phyloP scores from a whole-genome alignment of 2,888 invertebrate genomes.

The Hanleya hanleyi region DNA sequence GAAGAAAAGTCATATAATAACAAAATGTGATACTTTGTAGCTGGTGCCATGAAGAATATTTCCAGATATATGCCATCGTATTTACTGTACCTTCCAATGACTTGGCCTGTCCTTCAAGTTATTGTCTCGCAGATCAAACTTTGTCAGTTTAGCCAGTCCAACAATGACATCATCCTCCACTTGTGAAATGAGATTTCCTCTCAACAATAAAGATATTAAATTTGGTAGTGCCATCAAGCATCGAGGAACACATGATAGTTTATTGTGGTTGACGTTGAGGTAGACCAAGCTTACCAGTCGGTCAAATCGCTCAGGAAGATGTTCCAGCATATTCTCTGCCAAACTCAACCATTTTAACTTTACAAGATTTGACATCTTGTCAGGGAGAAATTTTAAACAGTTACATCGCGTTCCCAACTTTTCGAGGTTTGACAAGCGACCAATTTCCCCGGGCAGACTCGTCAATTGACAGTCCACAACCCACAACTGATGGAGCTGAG shows the following conservation, averaged over 20 bases:
- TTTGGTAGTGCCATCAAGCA: conserved; percentile 52
- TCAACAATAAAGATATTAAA: conserved; percentile 55
- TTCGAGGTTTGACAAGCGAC: conserved; percentile 51
- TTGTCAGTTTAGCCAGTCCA: conserved; percentile 58
- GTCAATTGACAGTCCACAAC: conserved; percentile 59
- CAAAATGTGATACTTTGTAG: no score
- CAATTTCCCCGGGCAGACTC: conserved; percentile 58
- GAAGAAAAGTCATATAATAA: no score
- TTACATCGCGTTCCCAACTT: conserved; percentile 63
- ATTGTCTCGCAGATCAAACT: conserved; percentile 68
- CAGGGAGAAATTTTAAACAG: conserved; percentile 53
- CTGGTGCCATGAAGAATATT: no score
- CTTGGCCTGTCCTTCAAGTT: conserved; percentile 54
- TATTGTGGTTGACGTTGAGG: conserved; percentile 64
- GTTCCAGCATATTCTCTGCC: conserved; percentile 60
- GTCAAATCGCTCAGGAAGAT: conserved; percentile 52
- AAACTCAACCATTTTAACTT: conserved; percentile 66
- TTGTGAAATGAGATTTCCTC: conserved; percentile 50
- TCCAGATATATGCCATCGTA: no score
- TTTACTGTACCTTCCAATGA: conserved; percentile 71
- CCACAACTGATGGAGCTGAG: conserved; percentile 63
- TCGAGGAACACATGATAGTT: conserved; percentile 54
- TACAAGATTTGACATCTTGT: conserved; percentile 48
- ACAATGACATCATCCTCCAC: conserved; percentile 64
- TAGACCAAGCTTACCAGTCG: conserved; percentile 52